Evolutionary conservation across 2,888 invertebrate species (phyloP).

Genomic region (Dolichomitus sp.): DNA sequence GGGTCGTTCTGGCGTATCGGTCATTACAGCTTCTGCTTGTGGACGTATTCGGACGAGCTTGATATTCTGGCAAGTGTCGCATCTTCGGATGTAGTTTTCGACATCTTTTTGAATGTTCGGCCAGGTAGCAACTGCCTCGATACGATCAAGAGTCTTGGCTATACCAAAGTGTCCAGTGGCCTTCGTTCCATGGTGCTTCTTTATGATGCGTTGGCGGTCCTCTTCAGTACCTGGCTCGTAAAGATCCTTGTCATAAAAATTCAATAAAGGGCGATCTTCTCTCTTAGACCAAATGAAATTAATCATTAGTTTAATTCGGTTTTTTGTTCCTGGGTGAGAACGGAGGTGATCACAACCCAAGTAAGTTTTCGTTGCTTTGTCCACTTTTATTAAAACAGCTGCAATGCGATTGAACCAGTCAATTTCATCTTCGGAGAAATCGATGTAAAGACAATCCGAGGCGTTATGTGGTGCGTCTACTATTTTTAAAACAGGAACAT

Average conservation of each 20-base stretch:
- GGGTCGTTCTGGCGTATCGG: not conserved
- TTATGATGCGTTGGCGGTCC: not conserved
- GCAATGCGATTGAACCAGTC: constrained; percentile 18
- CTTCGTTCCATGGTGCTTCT: not conserved
- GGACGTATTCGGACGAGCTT: constrained; percentile 2
- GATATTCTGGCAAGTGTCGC: constrained; percentile 11
- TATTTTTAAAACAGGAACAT: constrained; percentile 5
- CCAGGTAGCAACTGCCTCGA: constrained; percentile 28
- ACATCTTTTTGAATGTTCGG: constrained; percentile 11
- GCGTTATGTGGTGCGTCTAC: constrained; percentile 1
- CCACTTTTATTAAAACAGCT: not conserved
- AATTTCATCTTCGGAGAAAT: constrained; percentile 9
- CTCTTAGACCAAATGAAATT: constrained; percentile 1
- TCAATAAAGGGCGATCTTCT: not conserved
- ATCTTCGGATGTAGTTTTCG: constrained; percentile 18
- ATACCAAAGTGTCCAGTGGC: constrained; percentile 9
- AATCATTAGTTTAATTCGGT: constrained; percentile 21
- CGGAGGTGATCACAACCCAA: constrained; percentile 16
- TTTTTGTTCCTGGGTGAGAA: constrained; percentile 3
- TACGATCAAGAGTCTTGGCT: constrained; percentile 14
- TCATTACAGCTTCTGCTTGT: not conserved
- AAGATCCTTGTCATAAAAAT: not conserved
- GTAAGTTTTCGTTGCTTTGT: not conserved
- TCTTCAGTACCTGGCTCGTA: constrained; percentile 9
- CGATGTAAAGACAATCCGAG: not conserved